Base-by-base conservation (phyloP, 2,113 vertebrate genomes). In the Perca schrenkii region DNA sequence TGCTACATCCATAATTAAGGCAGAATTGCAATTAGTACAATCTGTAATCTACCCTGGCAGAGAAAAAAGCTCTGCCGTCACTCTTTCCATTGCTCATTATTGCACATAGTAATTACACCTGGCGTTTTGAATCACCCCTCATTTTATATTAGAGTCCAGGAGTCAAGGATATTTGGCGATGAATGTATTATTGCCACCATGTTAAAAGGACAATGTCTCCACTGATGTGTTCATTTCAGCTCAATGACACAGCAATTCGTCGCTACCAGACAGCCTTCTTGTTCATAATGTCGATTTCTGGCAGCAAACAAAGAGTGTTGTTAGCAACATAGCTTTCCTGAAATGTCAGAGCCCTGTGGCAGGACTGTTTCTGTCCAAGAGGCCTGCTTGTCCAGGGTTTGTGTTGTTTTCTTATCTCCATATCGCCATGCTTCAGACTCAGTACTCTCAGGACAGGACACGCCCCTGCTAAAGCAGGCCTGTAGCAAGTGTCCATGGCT, bases 81-180 rank as follows among this genome's bases (percentile, higher is more conserved):
- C 79, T 91, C 82, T 79, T 71, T 82, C 60, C 63, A 71, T 79
- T 81, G 74, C 88, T 82, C 34, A 52, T 87, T 92, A 91, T 87
- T 92, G 85, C 88, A 83, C 77, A 76, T 85, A 64, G 77, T 89
- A 91, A 91, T 90, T 92, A 91, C 85, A 89, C 91, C 88, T 89
- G 90, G 75, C 77, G 56, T 91, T 90, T 90, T 91, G 76, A 92
- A 91, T 93, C 83, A 84, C 61, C 68, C 84, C 62, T 85, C 82
- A 63, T 89, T 91, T 90, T 67, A 80, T 86, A 88, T 86, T 81
- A 78, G 67, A 79, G 25, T 84, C 70, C 22, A 8, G 25, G 70
- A 84, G 78, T 88, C 40, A 46, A 88, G 85, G 86, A 86, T 91
- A 92, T 93, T 87, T 89, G 76, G 71, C 49, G 40, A 78, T 84